Evolutionary conservation across 2,888 invertebrate genomes (phyloP), one percentile per base, ranked within the genome.

Genomic region (Polylopha cassiicola): DNA sequence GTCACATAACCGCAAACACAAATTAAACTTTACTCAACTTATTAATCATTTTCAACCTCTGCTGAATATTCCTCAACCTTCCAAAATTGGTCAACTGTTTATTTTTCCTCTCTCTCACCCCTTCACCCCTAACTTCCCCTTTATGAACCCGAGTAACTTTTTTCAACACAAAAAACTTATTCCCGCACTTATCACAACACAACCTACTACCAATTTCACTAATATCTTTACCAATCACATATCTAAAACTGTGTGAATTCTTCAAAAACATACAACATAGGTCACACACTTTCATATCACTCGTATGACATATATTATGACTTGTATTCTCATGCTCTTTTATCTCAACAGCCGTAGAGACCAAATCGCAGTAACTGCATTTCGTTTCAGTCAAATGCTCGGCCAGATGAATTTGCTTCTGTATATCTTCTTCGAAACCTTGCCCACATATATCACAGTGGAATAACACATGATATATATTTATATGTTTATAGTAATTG

Each of bases 1-100:
- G n/a, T n/a, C n/a, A n/a, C n/a, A n/a, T n/a, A n/a, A n/a, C n/a
- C n/a, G n/a, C n/a, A n/a, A n/a, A n/a, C n/a, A n/a, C n/a, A 44
- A 49, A 51, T 46, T 51, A 59, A 51, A 43, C 52, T 38, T 49
- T 48, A 34, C 34, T 46, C 30, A 42, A 8, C 47, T 45, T 43
- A 37, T 60, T 72, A 43, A 69, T 44, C 48, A 53, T 53, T 50
- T 67, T 73, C 39, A 74, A 50, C 33, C 68, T 45, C 5, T 53
- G 47, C 21, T 51, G 45, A 4, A 73, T 68, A 14, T 50, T 57
- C 29, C 61, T 63, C 28, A 74, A 33, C 0, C 71, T 43, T 0
- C 64, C 57, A 8, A 48, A 44, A 16, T 73, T 72, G 0, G 60
- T 44, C 2, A 50, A 22, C 0, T 30, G 32, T 14, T 44, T 58